Base-by-base conservation (phyloP, 2,888 invertebrate genomes). In the Caenorhabditis angaria region DNA sequence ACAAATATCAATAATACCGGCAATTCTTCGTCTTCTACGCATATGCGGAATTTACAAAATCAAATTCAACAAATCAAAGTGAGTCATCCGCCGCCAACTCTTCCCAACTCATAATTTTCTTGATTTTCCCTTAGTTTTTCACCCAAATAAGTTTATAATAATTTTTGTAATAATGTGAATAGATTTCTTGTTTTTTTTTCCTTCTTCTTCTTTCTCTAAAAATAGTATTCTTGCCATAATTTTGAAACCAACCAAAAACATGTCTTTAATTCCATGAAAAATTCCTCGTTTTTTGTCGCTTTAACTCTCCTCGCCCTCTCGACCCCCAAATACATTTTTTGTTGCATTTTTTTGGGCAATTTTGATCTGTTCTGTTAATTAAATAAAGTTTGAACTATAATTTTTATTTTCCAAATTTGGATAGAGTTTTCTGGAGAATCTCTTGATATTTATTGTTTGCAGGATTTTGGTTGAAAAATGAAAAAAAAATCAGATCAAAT, bases 1-100 rank as follows among this genome's bases (percentile, higher is more conserved):
- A 2, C 32, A 54, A 54, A 8, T 27, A 6, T 35, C n/a, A 51
- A 10, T 20, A 27, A 60, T 10, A 25, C 58, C 2, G 61, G 47
- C 22, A 18, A 20, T 20, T 56, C 66, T n/a, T n/a, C n/a, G n/a
- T n/a, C n/a, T 5, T 72, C 72, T 1, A 27, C 67, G 1, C 67
- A 67, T 50, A 67, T 72, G 67, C 29, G 67, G 6, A 72, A 72
- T 35, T 57, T 72, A 25, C 72, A 72, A 35, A 67, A 63, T 22
- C 72, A 72, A 29, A 72, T 72, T 72, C 72, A 67, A 24, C 67
- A 72, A 47, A 72, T 72, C 20, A 71, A 71, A 56, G 27, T 35
- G 58, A 41, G 41, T 41, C 41, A 41, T 5, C 41, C 41, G 18
- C 18, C 51, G 24, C 14, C 51, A 4, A 20, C 51, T 51, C 10